phyloP scores from a whole-genome alignment of 2,797 vertebrate species.

The Acrocephalus scirpaceus region DNA sequence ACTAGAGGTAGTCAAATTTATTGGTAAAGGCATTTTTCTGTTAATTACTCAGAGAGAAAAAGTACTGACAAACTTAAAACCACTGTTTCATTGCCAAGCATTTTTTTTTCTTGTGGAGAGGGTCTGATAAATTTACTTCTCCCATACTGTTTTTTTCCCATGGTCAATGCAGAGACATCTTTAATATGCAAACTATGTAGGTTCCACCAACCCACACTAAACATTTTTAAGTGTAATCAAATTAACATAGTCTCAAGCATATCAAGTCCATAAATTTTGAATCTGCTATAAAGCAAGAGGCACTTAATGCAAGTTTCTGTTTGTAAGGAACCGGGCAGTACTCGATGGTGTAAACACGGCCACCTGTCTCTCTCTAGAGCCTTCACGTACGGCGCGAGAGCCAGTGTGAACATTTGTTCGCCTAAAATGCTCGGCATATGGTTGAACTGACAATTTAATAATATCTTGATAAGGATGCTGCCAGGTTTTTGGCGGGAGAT shows the following conservation, averaged over 20 bases:
- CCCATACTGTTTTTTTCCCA: not conserved
- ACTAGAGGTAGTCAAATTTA: not conserved
- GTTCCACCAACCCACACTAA: not conserved
- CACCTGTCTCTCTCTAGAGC: conserved; percentile 41
- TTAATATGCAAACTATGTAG: not conserved
- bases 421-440: conserved; percentile 60
- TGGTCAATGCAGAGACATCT: not conserved
- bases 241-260: conserved; percentile 1
- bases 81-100: not conserved
- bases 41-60: not conserved
- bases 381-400: not conserved
- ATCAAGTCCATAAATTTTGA: conserved; percentile 26
- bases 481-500: conserved; percentile 65
- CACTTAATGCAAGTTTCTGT: conserved; percentile 36
- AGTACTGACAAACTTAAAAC: not conserved
- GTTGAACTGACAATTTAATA: conserved; percentile 67
- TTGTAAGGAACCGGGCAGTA: conserved; percentile 28
- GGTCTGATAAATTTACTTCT: not conserved
- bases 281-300: conserved; percentile 21
- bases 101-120: not conserved
- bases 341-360: conserved; percentile 38
- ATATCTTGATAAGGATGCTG: conserved; percentile 50
- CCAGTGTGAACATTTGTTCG: conserved; percentile 49
- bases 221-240: not conserved
- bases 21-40: not conserved